These are phyloP conservation scores for Phaedon cochleariae DNA, from an alignment of 2,888 invertebrate genomes.

Conservation along the genomic window DNA sequence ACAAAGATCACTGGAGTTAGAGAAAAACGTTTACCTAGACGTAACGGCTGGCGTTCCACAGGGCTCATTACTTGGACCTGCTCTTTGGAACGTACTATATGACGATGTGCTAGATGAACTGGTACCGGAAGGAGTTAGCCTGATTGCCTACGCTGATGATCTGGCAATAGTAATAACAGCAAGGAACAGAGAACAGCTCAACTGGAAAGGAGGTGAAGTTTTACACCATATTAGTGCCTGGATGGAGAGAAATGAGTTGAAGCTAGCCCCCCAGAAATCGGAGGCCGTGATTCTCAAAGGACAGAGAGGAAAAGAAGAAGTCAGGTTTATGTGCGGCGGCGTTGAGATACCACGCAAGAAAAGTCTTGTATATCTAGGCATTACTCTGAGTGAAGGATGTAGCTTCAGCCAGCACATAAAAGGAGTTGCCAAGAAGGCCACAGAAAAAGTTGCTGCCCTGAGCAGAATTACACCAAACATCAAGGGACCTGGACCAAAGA, in stretches of 20 bases:
- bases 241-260: not conserved
- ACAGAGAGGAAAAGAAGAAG: not conserved
- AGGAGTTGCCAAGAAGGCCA: not conserved
- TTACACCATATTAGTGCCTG: not conserved
- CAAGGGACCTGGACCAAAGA: not conserved
- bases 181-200: too few relatives aligned
- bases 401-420: not conserved
- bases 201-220: not conserved
- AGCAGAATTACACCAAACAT: not conserved
- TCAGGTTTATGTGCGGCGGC: not conserved
- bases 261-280: not conserved
- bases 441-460: not conserved
- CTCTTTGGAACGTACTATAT: too few relatives aligned
- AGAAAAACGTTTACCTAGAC: too few relatives aligned
- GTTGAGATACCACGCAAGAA: not conserved
- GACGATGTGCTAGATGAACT: too few relatives aligned
- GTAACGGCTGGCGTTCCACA: too few relatives aligned
- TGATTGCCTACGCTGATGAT: too few relatives aligned
- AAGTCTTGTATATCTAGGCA: not conserved
- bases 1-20: too few relatives aligned
- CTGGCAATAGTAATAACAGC: too few relatives aligned
- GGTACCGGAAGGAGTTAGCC: too few relatives aligned
- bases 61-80: too few relatives aligned
- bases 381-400: not conserved
- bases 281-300: not conserved